Percentiles rank a stretch among this genome's conserved stretches.
Evolutionary conservation across 2,888 invertebrate genomes (phyloP).

Genomic region (Hydrotaea diabolus): DNA sequence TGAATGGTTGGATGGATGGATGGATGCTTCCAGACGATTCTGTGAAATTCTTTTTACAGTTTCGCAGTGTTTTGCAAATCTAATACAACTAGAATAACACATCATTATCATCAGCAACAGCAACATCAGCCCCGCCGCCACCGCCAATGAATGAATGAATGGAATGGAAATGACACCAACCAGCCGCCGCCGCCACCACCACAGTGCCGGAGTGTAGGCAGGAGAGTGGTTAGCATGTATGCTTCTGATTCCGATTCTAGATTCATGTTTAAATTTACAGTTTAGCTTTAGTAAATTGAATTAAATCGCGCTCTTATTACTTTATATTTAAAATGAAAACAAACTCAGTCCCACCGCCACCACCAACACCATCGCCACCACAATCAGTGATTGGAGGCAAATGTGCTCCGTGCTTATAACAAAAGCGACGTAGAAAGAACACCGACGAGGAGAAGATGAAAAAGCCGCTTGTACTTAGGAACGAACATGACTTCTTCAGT

Average conservation of each 20-base stretch:
- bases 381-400: too few species aligned
- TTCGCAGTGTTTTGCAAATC: conserved; percentile 5
- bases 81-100: background rate
- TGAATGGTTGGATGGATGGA: too few species aligned
- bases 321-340: conserved; percentile 42
- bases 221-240: background rate
- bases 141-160: background rate
- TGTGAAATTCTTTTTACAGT: conserved; percentile 33
- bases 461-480: conserved; percentile 27
- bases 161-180: background rate
- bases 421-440: conserved; percentile 34
- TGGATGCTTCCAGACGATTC: conserved; percentile 57
- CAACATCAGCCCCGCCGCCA: background rate
- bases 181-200: background rate
- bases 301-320: conserved; percentile 66
- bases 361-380: background rate
- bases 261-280: conserved; percentile 54
- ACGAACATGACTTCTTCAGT: background rate
- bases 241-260: conserved; percentile 16
- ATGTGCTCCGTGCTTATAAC: conserved; percentile 3
- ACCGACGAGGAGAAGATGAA: background rate
- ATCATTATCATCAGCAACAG: background rate
- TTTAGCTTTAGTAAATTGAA: conserved; percentile 60
- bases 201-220: background rate
- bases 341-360: conserved; percentile 9